Base-by-base conservation (phyloP, 1,140 invertebrate species). In the Caenorhabditis inopinata region DNA sequence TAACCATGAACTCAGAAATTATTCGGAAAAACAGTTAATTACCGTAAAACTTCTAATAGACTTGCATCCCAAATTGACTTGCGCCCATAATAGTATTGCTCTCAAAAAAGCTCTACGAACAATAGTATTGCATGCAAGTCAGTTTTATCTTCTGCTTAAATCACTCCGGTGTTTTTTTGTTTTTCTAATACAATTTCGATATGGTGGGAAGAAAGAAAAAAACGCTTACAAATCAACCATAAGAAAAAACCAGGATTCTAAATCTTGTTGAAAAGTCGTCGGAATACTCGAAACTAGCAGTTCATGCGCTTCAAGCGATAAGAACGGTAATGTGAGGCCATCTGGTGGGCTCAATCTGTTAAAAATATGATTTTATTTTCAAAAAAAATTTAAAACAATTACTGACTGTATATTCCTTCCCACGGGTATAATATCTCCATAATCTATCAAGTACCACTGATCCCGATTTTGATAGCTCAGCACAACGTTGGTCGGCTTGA, bases 391-490 rank as follows among this genome's bases (percentile, higher is more conserved):
- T 42, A 7, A 42, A 42, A 42, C 18, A 38, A 68, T 1, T 32
- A 2, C 23, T n/a, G n/a, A 68, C 58, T 29, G 11, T n/a, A 32
- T 16, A 18, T 38, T 38, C 32, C 23, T 68, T 12, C 58, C 58
- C 18, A 68, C 58, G 11, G 58, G 9, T 16, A 68, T 68, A 18
- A 18, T 21, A 21, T 68, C 58, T 42, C 58, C 58, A 68, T 68
- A 68, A 21, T 68, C 58, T 16, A 68, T 68, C 32, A 68, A 21
- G n/a, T 68, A 68, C 58, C 58, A 68, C 2, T 68, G 58, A 68
- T 68, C 58, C 12, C 58, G 58, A 68, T 68, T 68, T n/a, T 68
- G 58, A 68, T 68, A 68, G n/a, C 58, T 68, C 32, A 68, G 11
- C 1, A 38, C 58, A 18, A 68, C 38, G 38, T 68, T 68, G n/a